phyloP scores from a whole-genome alignment of 1,140 invertebrate genomes.

The Nymphalis io region DNA sequence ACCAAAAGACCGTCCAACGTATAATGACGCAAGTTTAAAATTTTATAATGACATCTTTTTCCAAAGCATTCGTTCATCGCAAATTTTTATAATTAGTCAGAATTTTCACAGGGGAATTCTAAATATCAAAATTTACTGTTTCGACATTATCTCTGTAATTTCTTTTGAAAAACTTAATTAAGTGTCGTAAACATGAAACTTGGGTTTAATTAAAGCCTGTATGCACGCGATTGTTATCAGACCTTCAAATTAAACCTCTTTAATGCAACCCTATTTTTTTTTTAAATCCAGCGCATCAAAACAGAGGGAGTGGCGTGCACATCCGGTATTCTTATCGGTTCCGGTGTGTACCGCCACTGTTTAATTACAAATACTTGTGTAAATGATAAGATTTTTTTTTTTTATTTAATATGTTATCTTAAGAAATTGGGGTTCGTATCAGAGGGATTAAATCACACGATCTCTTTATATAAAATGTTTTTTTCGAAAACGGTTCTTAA shows the following conservation, averaged over 20 bases:
- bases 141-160: slow-evolving; percentile 33
- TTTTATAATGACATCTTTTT: slow-evolving; percentile 25
- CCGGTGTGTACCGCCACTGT: slow-evolving; percentile 56
- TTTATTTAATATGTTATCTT: slow-evolving; percentile 17
- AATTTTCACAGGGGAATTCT: slow-evolving; percentile 33
- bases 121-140: slow-evolving; percentile 26
- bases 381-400: slow-evolving; percentile 21
- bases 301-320: slow-evolving; percentile 50
- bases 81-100: slow-evolving; percentile 32
- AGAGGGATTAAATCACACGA: slow-evolving; percentile 8
- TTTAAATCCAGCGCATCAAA: slow-evolving; percentile 38
- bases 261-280: slow-evolving; percentile 42
- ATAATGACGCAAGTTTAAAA: slow-evolving; percentile 13
- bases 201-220: slow-evolving; percentile 39
- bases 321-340: slow-evolving; percentile 66
- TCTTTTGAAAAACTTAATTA: slow-evolving; percentile 50
- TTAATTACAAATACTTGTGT: slow-evolving; percentile 58
- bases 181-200: slow-evolving; percentile 50
- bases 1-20: slow-evolving; percentile 3
- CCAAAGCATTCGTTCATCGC: slow-evolving; percentile 14
- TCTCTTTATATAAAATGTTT: slow-evolving; percentile 8
- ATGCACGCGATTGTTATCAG: slow-evolving; percentile 48
- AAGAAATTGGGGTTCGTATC: slow-evolving; percentile 1
- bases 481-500: slow-evolving; percentile 5
- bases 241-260: slow-evolving; percentile 39